Conservation (phyloP, 2,888 invertebrate genomes). For the Oeneis ivallda region DNA sequence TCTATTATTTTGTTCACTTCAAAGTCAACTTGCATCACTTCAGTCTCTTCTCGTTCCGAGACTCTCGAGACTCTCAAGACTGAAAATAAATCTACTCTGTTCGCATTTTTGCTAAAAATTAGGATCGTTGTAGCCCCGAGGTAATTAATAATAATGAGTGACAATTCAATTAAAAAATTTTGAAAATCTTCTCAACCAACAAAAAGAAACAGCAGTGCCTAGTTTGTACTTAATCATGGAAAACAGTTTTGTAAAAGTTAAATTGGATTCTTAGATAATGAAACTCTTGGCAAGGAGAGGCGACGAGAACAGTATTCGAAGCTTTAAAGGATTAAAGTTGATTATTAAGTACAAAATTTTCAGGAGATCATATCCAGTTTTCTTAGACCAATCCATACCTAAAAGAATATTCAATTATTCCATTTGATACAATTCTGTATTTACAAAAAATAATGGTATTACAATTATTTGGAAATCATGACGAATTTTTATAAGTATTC, state of each 20-base stretch:
- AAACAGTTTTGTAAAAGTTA: constrained; percentile 37
- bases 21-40: no score
- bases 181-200: not conserved
- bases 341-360: not conserved
- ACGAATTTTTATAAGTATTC: no score
- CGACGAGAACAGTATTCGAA: not conserved
- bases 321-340: not conserved
- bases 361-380: not conserved
- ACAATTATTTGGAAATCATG: no score
- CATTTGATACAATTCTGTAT: not conserved
- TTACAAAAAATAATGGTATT: not conserved
- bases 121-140: no score
- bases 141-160: no score
- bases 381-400: not conserved
- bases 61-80: no score
- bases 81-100: no score
- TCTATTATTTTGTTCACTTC: no score
- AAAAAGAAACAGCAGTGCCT: constrained; percentile 22
- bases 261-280: constrained; percentile 34
- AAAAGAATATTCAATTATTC: not conserved
- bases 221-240: constrained; percentile 31
- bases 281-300: constrained; percentile 20
- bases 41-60: no score
- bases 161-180: no score
- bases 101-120: no score